Base-by-base conservation (phyloP, 2,888 invertebrate species). In the Caenorhabditis afra region DNA sequence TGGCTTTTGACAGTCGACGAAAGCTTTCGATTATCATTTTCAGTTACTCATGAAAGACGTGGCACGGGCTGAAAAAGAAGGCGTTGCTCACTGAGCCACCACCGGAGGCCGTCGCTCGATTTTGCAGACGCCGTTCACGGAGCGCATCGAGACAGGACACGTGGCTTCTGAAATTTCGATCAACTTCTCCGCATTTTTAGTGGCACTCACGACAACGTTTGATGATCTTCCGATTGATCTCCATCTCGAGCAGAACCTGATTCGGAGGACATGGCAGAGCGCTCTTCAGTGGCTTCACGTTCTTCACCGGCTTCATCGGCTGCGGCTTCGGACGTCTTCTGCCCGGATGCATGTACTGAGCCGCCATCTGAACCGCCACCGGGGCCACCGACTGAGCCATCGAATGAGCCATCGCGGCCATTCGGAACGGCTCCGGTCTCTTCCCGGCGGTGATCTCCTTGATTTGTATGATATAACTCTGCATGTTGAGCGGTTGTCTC, bases 201-300 rank as follows among this genome's bases (percentile, higher is more conserved):
- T n/a, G 14, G 23, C 18, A 82, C 85, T 78, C 68, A 85, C 85
- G 83, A 59, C 85, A 85, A 75, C 82, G 65, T 55, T 75, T 81
- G 18, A 82, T 66, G 23, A 79, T 68, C 67, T 81, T 83, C 45
- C 80, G 77, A 35, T 83, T 82, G 20, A 81, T 59, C 50, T 82
- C 81, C 45, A 79, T 59, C 58, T 82, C 81, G 22, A 85, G 52
- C 47, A 85, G 74, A 3, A 83, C 83, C 64, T 81, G 77, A 66
- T 81, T 76, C 14, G 73, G 53, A 12, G 81, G 78, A 35, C 85
- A 85, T 1, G 77, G 74, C 12, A 57, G 55, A n/a, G 62, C 49
- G 23, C 29, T 53, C 23, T 80, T 80, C 37, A 47, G 8, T n/a
- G 68, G 59, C 16, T 68, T 68, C 68, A 68, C 68, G 35, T 76